These are phyloP conservation scores for Cotesia glomerata DNA, from an alignment of 1,140 invertebrate species.

Conservation along the genomic window DNA sequence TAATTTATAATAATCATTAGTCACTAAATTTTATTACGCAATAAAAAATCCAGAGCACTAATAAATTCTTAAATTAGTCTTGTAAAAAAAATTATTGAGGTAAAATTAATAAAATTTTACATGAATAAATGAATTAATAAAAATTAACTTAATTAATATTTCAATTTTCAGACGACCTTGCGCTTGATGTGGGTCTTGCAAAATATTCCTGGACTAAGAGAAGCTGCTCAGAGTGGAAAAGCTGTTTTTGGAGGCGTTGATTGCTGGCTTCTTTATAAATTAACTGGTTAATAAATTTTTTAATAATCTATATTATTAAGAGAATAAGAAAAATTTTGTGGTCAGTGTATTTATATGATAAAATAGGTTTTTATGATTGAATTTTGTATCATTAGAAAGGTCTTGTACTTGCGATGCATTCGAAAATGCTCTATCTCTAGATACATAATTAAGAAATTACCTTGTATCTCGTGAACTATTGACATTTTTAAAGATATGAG, in stretches of 20 bases:
- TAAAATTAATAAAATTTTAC: neutral
- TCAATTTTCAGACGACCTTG: slow-evolving; percentile 71
- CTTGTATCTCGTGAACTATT: too few species aligned
- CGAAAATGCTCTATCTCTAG: too few species aligned
- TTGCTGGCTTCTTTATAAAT: slow-evolving; percentile 88
- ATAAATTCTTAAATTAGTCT: too few species aligned
- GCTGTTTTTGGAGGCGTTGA: slow-evolving; percentile 91
- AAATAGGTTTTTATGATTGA: too few species aligned
- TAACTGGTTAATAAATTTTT: slow-evolving; percentile 62
- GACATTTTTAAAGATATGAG: too few species aligned
- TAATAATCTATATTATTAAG: slow-evolving; percentile 6
- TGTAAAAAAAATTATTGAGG: too few species aligned
- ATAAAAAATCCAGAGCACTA: too few species aligned
- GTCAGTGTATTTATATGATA: too few species aligned
- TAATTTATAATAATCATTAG: neutral
- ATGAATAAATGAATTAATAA: neutral
- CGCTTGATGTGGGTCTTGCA: slow-evolving; percentile 80
- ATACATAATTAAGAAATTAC: too few species aligned
- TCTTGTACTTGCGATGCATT: too few species aligned
- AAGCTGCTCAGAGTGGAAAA: slow-evolving; percentile 68
- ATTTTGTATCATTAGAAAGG: too few species aligned
- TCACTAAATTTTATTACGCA: neutral
- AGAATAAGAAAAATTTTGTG: slow-evolving; percentile 16
- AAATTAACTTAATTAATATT: neutral
- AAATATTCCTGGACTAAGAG: slow-evolving; percentile 71